A percentile compares a stretch with the other conserved stretches of the same genome.
phyloP scores from a whole-genome alignment of 2,888 invertebrate species.

The Dendrolimus houi region DNA sequence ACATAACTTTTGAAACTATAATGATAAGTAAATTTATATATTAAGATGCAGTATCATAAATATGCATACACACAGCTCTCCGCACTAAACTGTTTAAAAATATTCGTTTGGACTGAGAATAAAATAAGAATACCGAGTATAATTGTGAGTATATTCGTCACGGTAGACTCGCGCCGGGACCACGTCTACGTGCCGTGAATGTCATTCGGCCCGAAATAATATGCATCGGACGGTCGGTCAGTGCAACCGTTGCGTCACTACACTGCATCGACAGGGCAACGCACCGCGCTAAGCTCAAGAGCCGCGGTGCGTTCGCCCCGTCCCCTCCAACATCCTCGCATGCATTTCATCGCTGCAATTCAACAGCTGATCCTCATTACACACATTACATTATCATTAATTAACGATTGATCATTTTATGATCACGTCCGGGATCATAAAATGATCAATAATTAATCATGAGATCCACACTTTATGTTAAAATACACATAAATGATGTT shows the following conservation, averaged over 20 bases:
- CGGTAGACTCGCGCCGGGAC: conserved; percentile 25
- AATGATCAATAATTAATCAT: conserved; percentile 3
- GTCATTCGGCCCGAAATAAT: conserved; percentile 66
- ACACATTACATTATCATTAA: no score
- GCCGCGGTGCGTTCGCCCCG: conserved; percentile 21
- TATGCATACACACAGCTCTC: no score
- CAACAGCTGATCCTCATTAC: conserved; percentile 60
- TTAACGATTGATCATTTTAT: no score
- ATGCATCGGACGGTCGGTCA: conserved; percentile 50
- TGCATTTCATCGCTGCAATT: conserved; percentile 47
- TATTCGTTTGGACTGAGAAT: not conserved
- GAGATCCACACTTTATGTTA: conserved; percentile 3
- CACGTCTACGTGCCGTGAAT: conserved; percentile 50
- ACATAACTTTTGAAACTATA: no score
- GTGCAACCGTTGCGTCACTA: conserved; percentile 69
- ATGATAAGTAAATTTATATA: no score
- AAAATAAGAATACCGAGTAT: not conserved
- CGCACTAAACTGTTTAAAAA: no score
- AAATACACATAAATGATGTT: no score
- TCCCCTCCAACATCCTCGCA: conserved; percentile 28
- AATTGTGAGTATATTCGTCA: conserved; percentile 26
- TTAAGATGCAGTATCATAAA: no score
- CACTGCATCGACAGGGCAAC: conserved; percentile 61
- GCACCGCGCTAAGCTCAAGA: conserved; percentile 41
- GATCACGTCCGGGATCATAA: conserved; percentile 16